These are phyloP conservation scores for Carcina quercana DNA, from an alignment of 2,888 invertebrate species.

Conservation along the genomic window DNA sequence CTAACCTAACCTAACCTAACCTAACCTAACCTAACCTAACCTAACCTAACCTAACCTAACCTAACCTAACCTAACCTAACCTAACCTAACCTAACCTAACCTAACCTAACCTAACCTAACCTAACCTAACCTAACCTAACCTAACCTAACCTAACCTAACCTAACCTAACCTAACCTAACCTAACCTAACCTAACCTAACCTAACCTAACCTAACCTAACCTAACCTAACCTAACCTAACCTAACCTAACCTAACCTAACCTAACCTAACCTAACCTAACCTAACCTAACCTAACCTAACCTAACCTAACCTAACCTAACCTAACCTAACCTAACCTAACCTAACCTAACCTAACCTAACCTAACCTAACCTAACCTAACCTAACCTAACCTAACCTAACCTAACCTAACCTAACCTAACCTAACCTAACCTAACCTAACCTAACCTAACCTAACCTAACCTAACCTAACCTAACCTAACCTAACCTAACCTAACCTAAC, in stretches of 20 bases:
- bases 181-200: conserved; percentile 12
- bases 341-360: conserved; percentile 4
- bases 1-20: conserved; percentile 12
- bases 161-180: conserved; percentile 13
- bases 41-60: conserved; percentile 16
- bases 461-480: conserved; percentile 5
- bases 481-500: conserved; percentile 9
- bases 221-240: conserved; percentile 13
- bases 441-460: conserved; percentile 5
- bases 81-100: conserved; percentile 20
- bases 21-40: conserved; percentile 16
- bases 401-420: conserved; percentile 8
- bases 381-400: conserved; percentile 9
- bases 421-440: conserved; percentile 9
- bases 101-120: conserved; percentile 19
- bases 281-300: conserved; percentile 3
- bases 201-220: conserved; percentile 11
- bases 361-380: conserved; percentile 6
- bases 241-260: conserved; percentile 6
- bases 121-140: conserved; percentile 17
- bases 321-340: conserved; percentile 5
- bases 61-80: conserved; percentile 19
- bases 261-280: conserved; percentile 3
- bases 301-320: conserved; percentile 1
- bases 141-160: conserved; percentile 16